phyloP scores from a whole-genome alignment of 2,797 vertebrate species.

The Anguilla obscura region DNA sequence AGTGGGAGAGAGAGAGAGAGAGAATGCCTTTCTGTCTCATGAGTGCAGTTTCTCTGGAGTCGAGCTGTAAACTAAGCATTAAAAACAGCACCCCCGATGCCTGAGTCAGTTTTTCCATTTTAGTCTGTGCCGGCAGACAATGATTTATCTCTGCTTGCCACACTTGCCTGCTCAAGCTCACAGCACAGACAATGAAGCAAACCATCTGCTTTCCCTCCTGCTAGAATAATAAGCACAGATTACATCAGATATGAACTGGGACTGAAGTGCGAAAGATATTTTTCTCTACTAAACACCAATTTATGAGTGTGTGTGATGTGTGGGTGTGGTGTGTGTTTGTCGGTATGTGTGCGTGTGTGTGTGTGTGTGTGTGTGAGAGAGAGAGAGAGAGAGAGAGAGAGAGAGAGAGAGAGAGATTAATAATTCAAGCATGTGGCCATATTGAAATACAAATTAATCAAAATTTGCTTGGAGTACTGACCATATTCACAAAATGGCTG shows the following conservation, averaged over 20 bases:
- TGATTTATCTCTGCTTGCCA: constrained; percentile 64
- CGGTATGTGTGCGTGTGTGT: neutral
- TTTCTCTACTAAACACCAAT: constrained; percentile 7
- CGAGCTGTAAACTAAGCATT: constrained; percentile 54
- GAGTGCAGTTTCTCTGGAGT: constrained; percentile 42
- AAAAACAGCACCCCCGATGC: constrained; percentile 50
- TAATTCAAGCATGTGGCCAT: neutral
- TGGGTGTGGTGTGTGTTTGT: constrained; percentile 20
- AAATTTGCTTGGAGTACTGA: neutral
- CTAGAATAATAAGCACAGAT: constrained; percentile 60
- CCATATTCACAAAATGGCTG: neutral
- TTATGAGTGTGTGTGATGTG: constrained; percentile 8
- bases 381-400: neutral
- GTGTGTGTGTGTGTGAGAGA: neutral
- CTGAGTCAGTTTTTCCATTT: constrained; percentile 71
- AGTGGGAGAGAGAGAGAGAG: constrained; percentile 25
- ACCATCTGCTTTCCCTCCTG: constrained; percentile 70
- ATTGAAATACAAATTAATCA: neutral
- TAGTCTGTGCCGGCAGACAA: constrained; percentile 57
- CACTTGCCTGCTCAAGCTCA: constrained; percentile 51
- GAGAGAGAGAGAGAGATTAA: neutral
- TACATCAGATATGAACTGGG: constrained; percentile 18
- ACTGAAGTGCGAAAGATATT: constrained; percentile 14
- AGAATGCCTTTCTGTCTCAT: constrained; percentile 30
- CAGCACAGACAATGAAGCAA: constrained; percentile 67